phyloP scores from a whole-genome alignment of 2,113 vertebrate species.

The Rhea americana region DNA sequence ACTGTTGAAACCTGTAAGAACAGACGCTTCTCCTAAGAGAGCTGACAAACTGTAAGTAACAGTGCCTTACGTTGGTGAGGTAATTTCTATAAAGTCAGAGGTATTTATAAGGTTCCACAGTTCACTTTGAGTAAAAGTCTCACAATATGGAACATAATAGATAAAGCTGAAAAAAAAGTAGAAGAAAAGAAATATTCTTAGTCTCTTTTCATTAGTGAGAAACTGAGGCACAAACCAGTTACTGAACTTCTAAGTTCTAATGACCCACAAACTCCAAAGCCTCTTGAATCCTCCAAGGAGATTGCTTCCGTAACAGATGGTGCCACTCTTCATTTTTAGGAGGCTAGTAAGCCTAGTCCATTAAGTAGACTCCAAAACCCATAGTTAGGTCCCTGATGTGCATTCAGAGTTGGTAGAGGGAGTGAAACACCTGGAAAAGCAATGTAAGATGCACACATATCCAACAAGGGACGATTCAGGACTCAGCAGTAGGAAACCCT shows the following conservation, averaged over 20 bases:
- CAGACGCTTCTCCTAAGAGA: background rate
- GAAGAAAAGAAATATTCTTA: background rate
- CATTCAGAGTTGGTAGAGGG: background rate
- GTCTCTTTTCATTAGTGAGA: background rate
- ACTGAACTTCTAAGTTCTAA: background rate
- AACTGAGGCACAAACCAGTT: background rate
- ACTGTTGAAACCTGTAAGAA: background rate
- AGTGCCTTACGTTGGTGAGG: background rate
- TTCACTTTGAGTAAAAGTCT: background rate
- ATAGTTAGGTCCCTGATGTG: background rate
- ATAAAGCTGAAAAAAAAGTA: background rate
- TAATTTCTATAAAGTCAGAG: background rate
- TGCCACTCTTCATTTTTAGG: background rate
- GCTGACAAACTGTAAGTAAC: background rate
- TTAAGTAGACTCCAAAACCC: background rate
- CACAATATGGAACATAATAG: background rate
- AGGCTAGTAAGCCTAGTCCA: background rate
- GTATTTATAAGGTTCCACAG: background rate
- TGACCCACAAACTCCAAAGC: background rate
- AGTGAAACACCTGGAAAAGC: background rate
- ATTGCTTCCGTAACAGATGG: background rate
- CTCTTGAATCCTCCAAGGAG: background rate
- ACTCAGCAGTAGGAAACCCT: background rate
- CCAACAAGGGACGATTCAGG: background rate
- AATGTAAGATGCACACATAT: background rate